Evolutionary conservation across 1,140 invertebrate species (phyloP).

Genomic region (Drosophila saltans): DNA sequence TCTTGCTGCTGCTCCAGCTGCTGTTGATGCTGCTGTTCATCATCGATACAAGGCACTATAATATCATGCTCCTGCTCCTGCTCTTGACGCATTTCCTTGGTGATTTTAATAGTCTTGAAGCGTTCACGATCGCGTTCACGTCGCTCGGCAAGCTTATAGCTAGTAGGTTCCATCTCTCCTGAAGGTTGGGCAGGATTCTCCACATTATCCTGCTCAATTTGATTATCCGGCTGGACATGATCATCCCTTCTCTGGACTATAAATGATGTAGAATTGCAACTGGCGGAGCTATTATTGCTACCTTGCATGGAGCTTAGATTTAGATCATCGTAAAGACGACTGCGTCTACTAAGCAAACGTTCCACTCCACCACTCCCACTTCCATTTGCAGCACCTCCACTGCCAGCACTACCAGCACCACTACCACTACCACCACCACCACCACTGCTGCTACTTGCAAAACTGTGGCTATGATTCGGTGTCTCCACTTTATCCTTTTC

Average conservation of each 20-base stretch:
- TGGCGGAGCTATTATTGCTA: slow-evolving; percentile 45
- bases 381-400: not conserved
- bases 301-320: slow-evolving; percentile 67
- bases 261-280: slow-evolving; percentile 71
- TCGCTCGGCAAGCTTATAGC: slow-evolving; percentile 66
- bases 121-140: slow-evolving; percentile 77
- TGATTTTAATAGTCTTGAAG: slow-evolving; percentile 82
- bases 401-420: slow-evolving; percentile 9
- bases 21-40: slow-evolving; percentile 43
- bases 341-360: slow-evolving; percentile 72
- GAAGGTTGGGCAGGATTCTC: slow-evolving; percentile 13
- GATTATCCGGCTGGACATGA: slow-evolving; percentile 10
- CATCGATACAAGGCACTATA: slow-evolving; percentile 73
- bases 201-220: slow-evolving; percentile 24
- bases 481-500: slow-evolving; percentile 32
- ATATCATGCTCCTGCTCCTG: slow-evolving; percentile 44
- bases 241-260: slow-evolving; percentile 64
- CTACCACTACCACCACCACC: slow-evolving; percentile 4
- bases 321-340: slow-evolving; percentile 80
- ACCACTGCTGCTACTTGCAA: slow-evolving; percentile 31
- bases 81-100: slow-evolving; percentile 59
- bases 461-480: slow-evolving; percentile 29
- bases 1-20: slow-evolving; percentile 27
- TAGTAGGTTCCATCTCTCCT: slow-evolving; percentile 42
- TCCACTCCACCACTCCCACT: slow-evolving; percentile 45